Evolutionary conservation across 2,113 vertebrate genomes (phyloP), one percentile per base, ranked within the genome.

Genomic region (Pachycephala philippinensis): DNA sequence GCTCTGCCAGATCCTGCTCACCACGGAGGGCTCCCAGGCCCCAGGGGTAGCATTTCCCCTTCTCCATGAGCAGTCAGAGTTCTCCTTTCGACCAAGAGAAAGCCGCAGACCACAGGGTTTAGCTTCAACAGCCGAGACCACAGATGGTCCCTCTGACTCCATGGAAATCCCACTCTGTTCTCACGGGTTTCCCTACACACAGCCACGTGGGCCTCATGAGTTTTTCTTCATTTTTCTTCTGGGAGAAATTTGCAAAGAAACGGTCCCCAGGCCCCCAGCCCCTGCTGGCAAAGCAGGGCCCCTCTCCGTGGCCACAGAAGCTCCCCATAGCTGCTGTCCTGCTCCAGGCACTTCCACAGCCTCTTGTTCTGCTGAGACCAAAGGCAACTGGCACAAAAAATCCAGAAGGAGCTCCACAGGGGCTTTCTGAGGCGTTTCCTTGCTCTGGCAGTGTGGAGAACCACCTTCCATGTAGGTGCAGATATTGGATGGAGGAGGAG

Each of bases 131-230:
- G n/a, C 56, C 0, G 4, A 69, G 49, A 85, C 94, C 4, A 49
- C 12, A 13, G 83, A 24, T 0, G 0, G 65, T 92, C 80, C 94
- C 89, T 87, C 42, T 7, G 10, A 76, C 47, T 49, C 66, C 35
- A 63, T 20, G 95, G 93, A 97, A 97, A 95, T 82, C 95, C 94
- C 39, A 0, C 56, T 53, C 79, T 8, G 5, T 27, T 70, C 77
- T 57, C 87, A 3, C 33, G 7, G 0, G 4, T 23, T 68, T 60
- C 60, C 28, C 44, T 24, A 3, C 53, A 4, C 4, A 1, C 10
- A 31, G 3, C 57, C 9, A 2, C 1, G 5, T 0, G 4, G 3
- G 15, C 11, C 22, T 65, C 52, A 2, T 0, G 5, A 19, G 28
- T 31, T 78, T 61, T 31, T 8, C 16, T 35, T 26, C 3, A 1